Conservation (phyloP, 2,113 vertebrate species). For the Odontesthes bonariensis region DNA sequence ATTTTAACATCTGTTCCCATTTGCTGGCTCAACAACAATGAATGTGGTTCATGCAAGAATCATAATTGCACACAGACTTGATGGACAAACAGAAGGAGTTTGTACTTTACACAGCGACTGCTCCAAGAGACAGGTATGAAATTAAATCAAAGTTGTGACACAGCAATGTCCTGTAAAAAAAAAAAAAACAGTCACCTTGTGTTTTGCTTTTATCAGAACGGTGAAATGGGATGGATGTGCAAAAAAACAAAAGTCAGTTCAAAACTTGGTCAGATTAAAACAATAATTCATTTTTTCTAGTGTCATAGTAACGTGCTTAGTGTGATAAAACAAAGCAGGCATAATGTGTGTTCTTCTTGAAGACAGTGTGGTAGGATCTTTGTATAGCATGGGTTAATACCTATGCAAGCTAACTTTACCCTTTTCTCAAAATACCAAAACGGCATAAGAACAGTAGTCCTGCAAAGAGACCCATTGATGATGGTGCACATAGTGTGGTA, state of each 20-base stretch:
- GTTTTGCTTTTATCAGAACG: no score
- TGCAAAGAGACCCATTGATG: conserved; percentile 28
- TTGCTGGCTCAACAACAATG: conserved; percentile 68
- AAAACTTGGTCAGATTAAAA: background rate
- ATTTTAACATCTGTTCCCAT: conserved; percentile 75
- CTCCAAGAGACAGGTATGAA: conserved; percentile 28
- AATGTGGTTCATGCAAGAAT: conserved; percentile 69
- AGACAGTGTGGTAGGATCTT: no score
- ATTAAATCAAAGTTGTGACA: conserved; percentile 33
- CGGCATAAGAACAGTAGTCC: background rate
- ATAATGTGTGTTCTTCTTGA: no score
- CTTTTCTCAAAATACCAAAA: no score
- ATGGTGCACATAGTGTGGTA: no score
- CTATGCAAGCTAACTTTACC: no score
- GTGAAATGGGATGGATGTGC: no score
- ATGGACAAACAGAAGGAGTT: conserved; percentile 36
- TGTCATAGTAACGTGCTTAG: no score
- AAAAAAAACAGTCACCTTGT: background rate
- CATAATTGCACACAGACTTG: conserved; percentile 71
- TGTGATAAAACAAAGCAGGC: no score
- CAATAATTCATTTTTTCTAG: no score
- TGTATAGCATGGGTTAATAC: no score
- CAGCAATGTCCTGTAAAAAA: conserved; percentile 12
- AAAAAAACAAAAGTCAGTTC: background rate
- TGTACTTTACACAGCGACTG: conserved; percentile 37